Conservation (phyloP, 2,888 invertebrate species). For the Sminthurides aquaticus region DNA sequence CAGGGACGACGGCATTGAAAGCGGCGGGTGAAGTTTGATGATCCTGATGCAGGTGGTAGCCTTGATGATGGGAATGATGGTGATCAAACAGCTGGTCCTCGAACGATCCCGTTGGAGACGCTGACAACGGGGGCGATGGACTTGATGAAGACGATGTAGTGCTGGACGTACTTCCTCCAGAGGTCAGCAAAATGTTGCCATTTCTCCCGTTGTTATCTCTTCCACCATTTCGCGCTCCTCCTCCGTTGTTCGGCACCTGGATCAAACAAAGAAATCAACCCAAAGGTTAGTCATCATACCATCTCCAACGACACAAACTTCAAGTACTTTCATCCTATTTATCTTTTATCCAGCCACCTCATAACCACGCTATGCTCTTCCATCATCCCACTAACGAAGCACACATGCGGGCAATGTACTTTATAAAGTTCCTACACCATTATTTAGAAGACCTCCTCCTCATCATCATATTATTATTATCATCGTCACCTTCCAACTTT, state of each 20-base stretch:
- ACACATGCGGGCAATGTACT: background rate
- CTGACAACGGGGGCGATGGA: constrained; percentile 25
- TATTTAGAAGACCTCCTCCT: background rate
- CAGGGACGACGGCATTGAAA: background rate
- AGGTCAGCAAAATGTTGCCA: constrained; percentile 17
- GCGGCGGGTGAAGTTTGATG: background rate
- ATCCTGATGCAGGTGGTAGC: background rate
- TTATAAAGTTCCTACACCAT: background rate
- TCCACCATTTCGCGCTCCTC: background rate
- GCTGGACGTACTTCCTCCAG: constrained; percentile 16
- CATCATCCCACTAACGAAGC: no score
- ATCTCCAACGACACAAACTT: background rate
- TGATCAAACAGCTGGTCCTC: constrained; percentile 22
- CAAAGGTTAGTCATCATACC: background rate
- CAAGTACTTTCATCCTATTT: no score
- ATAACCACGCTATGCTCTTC: no score
- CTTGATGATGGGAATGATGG: constrained; percentile 11
- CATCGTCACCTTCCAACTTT: background rate
- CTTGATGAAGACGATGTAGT: constrained; percentile 23
- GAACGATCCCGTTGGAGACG: constrained; percentile 25
- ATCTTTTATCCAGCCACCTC: no score
- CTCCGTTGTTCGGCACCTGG: background rate
- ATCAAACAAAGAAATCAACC: no score
- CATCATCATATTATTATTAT: no score
- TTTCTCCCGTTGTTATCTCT: background rate